A percentile compares a stretch with the other conserved stretches of the same genome.
phyloP scores from a whole-genome alignment of 2,888 invertebrate genomes.

The Acleris cristana region DNA sequence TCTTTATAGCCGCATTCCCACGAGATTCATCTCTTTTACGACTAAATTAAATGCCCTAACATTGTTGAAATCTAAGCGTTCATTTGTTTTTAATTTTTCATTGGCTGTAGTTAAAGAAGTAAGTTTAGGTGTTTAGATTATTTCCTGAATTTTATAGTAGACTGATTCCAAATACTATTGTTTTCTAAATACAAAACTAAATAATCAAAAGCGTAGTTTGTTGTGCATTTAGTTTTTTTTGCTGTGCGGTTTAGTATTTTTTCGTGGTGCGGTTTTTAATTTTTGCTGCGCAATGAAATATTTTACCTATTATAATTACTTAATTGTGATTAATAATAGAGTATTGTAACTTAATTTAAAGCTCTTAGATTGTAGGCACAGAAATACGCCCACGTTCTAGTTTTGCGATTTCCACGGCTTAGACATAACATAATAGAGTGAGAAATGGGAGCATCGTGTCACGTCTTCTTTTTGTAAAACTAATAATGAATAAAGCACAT shows the following conservation, averaged over 20 bases:
- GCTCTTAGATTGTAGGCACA: slow-evolving; percentile 3
- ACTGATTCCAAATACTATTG: no score
- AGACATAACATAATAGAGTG: slow-evolving; percentile 8
- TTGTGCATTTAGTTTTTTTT: no score
- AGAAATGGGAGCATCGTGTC: slow-evolving; percentile 14
- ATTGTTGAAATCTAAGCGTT: neutral
- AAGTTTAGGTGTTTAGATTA: neutral
- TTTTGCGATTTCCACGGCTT: slow-evolving; percentile 19
- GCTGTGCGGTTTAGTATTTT: no score
- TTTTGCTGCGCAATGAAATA: no score
- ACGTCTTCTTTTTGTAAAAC: slow-evolving; percentile 9
- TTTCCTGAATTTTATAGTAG: no score
- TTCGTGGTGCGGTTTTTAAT: no score
- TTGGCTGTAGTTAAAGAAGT: neutral
- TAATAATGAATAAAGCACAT: neutral
- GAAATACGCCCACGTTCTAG: slow-evolving; percentile 25
- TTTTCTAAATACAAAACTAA: no score
- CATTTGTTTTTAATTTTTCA: neutral
- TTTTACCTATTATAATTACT: no score
- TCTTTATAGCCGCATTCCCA: slow-evolving; percentile 16
- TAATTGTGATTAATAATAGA: no score
- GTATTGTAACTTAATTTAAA: neutral
- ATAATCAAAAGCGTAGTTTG: no score
- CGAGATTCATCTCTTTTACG: slow-evolving; percentile 29
- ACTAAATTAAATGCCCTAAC: neutral